These are phyloP conservation scores for Drosophila yakuba DNA, from an alignment of 1,140 invertebrate genomes.

Conservation along the genomic window DNA sequence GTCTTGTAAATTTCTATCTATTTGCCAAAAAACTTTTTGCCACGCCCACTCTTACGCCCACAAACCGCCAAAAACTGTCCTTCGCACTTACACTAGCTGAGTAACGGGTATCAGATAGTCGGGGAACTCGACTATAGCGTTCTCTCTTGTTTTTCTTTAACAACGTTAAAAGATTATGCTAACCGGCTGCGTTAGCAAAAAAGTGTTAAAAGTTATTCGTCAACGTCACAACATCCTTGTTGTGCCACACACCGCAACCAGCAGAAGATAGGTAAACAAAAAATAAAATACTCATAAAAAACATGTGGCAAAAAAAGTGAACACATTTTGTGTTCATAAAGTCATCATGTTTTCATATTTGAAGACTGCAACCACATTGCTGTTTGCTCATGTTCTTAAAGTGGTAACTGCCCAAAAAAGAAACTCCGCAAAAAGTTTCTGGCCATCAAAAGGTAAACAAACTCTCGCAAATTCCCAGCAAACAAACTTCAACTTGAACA, in stretches of 20 bases:
- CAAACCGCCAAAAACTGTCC: no score
- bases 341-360: constrained; percentile 74
- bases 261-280: constrained; percentile 44
- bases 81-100: no score
- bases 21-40: no score
- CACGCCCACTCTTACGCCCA: no score
- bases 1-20: no score
- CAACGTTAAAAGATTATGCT: constrained; percentile 9
- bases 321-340: constrained; percentile 63
- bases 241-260: constrained; percentile 44
- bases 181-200: constrained; percentile 28
- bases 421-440: constrained; percentile 23
- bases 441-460: constrained; percentile 54
- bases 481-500: constrained; percentile 58
- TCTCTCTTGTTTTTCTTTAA: no score
- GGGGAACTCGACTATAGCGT: no score
- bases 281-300: constrained; percentile 15
- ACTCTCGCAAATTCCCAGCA: constrained; percentile 48
- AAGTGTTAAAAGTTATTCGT: constrained; percentile 70
- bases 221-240: constrained; percentile 58
- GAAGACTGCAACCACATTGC: constrained; percentile 38
- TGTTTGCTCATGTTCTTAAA: constrained; percentile 61
- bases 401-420: constrained; percentile 45
- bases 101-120: no score
- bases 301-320: constrained; percentile 1